Evolutionary conservation across 2,888 invertebrate species (phyloP).

Genomic region (Periphyllus acericola): DNA sequence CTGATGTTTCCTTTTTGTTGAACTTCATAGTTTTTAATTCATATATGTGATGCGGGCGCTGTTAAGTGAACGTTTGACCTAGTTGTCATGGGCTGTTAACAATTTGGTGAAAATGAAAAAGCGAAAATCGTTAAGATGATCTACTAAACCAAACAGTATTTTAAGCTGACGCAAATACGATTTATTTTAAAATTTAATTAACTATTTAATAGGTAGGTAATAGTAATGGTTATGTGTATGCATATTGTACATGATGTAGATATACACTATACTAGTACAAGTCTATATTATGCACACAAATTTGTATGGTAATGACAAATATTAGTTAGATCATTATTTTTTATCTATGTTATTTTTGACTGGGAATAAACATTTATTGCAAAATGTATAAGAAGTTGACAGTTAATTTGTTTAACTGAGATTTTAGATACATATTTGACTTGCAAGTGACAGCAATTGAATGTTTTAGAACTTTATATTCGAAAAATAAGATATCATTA

Average conservation of each 20-base stretch:
- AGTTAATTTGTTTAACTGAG: too few species aligned
- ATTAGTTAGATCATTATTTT: background rate
- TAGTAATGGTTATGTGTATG: background rate
- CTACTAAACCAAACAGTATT: constrained; percentile 47
- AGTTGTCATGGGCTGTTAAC: constrained; percentile 57
- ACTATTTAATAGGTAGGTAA: background rate
- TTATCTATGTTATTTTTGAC: background rate
- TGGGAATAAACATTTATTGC: too few species aligned
- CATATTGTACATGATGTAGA: background rate
- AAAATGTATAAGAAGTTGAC: too few species aligned
- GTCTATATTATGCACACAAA: background rate
- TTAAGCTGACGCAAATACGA: constrained; percentile 6
- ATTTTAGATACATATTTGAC: too few species aligned
- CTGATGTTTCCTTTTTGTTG: constrained; percentile 37
- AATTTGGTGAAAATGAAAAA: constrained; percentile 59
- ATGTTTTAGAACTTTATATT: too few species aligned
- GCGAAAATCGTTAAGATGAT: constrained; percentile 54
- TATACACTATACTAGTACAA: background rate
- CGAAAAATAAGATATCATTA: too few species aligned
- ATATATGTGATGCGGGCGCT: constrained; percentile 44
- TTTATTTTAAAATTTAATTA: constrained; percentile 20
- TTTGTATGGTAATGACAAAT: too few species aligned
- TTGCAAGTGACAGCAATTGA: too few species aligned
- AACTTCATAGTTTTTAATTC: constrained; percentile 40
- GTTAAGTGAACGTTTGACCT: constrained; percentile 59